Base-by-base conservation (phyloP, 2,113 vertebrate species). In the Saimiri boliviensis region DNA sequence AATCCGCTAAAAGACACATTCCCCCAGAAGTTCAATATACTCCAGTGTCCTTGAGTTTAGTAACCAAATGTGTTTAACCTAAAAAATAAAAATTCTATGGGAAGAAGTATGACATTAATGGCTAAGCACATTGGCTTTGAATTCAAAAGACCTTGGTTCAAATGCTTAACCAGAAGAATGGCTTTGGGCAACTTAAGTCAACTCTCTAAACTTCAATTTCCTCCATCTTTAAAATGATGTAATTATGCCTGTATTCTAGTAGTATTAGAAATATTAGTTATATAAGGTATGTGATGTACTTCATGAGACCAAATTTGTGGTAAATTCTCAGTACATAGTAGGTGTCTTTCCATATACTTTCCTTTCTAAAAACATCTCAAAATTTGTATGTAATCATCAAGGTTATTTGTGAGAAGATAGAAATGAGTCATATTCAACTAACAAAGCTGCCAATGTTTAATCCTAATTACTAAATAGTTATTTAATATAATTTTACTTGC, bases 401-500 rank as follows among this genome's bases (percentile, higher is more conserved):
- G 25, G 76, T 93, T 63, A 90, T 85, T 94, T 89, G 35, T 91
- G 63, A 87, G 87, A 80, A 90, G 25, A 58, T 58, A 37, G 21
- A 86, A 74, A 74, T 86, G 58, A 84, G 30, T 80, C 19, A 66
- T 88, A 56, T 73, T 91, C 58, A 86, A 40, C 45, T 91, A 76
- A 86, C 8, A 54, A n/a, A 86, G 4, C 21, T 89, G 16, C 40
- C 71, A 74, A 0, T 37, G 6, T 40, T 79, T 86, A 93, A 60
- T 79, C 10, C 37, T 81, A 82, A 58, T 32, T 87, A 21, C 17
- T 63, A 42, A 86, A 49, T 86, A 68, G 23, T 94, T 91, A 70
- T 35, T 82, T 54, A 58, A 49, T 93, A 40, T 58, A 93, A 73
- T 94, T 92, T 95, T 54, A 37, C 73, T 88, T 83, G 52, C 6